Evolutionary conservation across 2,888 invertebrate species (phyloP), one percentile per base, ranked within the genome.

Genomic region (Scaptomyza caliginosa): DNA sequence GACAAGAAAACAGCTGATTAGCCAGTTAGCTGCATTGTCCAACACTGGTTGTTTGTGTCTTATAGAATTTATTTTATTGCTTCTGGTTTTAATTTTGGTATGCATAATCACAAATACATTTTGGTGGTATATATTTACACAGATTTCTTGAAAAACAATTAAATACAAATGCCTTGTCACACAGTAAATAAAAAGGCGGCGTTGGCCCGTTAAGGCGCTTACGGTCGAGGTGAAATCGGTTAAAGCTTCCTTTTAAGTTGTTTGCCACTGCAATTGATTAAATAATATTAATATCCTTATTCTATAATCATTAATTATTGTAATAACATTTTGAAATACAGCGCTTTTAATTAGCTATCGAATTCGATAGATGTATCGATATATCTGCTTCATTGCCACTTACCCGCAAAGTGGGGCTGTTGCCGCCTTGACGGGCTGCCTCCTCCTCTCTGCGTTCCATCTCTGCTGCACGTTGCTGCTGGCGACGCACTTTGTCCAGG

Each of bases 391-490:
- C 10, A 34, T 28, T 40, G 21, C 10, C 4, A 57, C 30, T 75
- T 7, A 73, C 72, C 65, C 72, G 55, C 34, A 73, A 46, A 42
- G 36, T 70, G 38, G 72, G 72, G 0, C 43, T 73, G 1, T 77
- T 78, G 19, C 68, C 87, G n/a, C 90, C 90, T 36, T 77, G 74
- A 2, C 87, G 85, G 0, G 87, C 87, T 0, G 88, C 82, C 30
- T 94, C 93, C 64, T 92, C 90, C 71, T 94, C 93, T 2, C 93
- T 90, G 17, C 91, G 92, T 67, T 94, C 94, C 82, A 93, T 90
- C 57, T 94, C 93, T 13, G 93, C 92, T 0, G 92, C 90, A n/a
- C 92, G 90, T 74, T 93, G 92, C 83, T 95, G 94, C 90, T 93
- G 93, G 10, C 93, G 92, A 59, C 92, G 93, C 1, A 95, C 92